phyloP scores from a whole-genome alignment of 1,140 invertebrate species.

The Xylocopa sonorina region DNA sequence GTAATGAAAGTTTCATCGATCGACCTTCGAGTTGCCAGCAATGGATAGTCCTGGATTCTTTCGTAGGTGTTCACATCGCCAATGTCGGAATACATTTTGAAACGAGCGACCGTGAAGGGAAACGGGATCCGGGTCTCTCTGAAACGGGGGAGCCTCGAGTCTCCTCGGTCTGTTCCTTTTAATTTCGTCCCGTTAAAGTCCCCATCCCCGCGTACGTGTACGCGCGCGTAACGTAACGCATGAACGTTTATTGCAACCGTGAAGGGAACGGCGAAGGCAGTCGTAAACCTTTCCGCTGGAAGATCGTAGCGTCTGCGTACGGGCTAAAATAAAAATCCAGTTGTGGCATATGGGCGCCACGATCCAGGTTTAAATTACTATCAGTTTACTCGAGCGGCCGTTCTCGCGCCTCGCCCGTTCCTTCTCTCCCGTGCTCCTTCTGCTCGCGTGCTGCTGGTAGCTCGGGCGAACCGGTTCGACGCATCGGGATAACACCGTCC shows the following conservation, averaged over 20 bases:
- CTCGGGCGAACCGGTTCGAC: neutral
- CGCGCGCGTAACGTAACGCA: neutral
- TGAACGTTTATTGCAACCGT: neutral
- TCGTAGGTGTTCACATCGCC: slow-evolving; percentile 35
- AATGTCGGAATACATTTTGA: slow-evolving; percentile 40
- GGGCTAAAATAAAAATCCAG: slow-evolving; percentile 36
- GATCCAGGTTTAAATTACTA: slow-evolving; percentile 31
- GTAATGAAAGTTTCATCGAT: slow-evolving; percentile 23
- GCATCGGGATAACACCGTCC: neutral
- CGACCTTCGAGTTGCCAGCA: slow-evolving; percentile 43
- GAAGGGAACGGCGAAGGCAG: no score
- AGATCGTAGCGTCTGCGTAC: neutral
- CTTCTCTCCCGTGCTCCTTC: neutral
- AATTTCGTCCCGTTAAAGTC: neutral
- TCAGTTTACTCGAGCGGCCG: slow-evolving; percentile 29
- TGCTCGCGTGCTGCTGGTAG: neutral
- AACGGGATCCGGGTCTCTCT: neutral
- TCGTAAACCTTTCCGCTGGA: slow-evolving; percentile 35
- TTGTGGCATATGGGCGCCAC: slow-evolving; percentile 25
- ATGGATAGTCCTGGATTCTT: slow-evolving; percentile 54
- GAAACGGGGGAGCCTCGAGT: no score
- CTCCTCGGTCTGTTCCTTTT: neutral
- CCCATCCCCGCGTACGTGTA: no score
- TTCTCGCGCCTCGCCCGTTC: neutral
- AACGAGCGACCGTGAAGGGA: slow-evolving; percentile 17